Base-by-base conservation (phyloP, 2,888 invertebrate genomes). In the Folsomia manolachei region DNA sequence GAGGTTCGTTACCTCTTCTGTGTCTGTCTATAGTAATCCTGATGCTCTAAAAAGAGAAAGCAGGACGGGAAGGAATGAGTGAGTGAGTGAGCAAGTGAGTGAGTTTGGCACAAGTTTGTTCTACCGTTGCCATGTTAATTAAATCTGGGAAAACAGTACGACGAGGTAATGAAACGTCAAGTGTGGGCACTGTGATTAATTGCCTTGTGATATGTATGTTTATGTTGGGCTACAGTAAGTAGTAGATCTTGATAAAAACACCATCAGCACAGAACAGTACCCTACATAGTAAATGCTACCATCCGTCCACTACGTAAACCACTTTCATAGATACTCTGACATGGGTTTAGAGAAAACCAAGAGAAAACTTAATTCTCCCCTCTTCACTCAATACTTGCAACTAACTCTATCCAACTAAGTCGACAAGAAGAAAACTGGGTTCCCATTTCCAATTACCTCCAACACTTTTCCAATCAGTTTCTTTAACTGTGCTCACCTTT, bases 101-200 rank as follows among this genome's bases (percentile, higher is more conserved):
- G 76, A 67, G 73, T 74, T 74, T 76, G 78, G 77, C 71, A 76
- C 78, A 79, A 80, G 80, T 80, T 80, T 80, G 78, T 78, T 80
- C 77, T 77, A 80, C 80, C 80, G 79, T 79, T 79, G 80, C 79
- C 78, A 80, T 80, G 80, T 80, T 80, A 80, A 80, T 80, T 80
- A 80, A 80, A 80, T 80, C 80, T 80, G 76, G 76, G 76, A 72
- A 79, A 78, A 77, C 75, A 76, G 75, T 78, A 78, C 74, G 78
- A 78, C 78, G 78, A 77, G 77, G 78, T 79, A 79, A 80, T 80
- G 80, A 80, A 79, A 80, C 80, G 80, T 80, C 80, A 79, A 79
- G 80, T 80, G 79, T 78, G 79, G 80, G 79, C 78, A 80, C 80
- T 80, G 79, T 80, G 80, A 80, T 80, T 80, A 80, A 80, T 80